A percentile compares a stretch with the other conserved stretches of the same genome.
phyloP scores from a whole-genome alignment of 2,113 vertebrate genomes.

The Gnathonemus longibarbis region DNA sequence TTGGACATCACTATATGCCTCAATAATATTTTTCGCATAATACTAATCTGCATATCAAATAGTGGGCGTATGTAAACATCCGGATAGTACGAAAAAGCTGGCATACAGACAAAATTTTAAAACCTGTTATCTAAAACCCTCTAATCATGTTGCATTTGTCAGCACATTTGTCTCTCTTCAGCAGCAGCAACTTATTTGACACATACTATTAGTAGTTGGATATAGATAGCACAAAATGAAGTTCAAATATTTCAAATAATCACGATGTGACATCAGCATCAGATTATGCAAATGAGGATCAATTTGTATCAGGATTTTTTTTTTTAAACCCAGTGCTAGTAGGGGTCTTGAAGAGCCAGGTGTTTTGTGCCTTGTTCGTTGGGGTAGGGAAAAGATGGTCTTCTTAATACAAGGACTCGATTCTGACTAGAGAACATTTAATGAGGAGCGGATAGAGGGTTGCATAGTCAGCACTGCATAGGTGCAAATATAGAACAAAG shows the following conservation, averaged over 20 bases:
- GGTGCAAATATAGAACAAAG: conserved; percentile 8
- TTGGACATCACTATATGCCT: not conserved
- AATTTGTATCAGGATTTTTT: not conserved
- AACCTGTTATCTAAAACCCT: not conserved
- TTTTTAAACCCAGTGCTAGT: not conserved
- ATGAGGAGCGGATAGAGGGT: not conserved
- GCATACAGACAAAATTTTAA: not conserved
- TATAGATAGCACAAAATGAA: not conserved
- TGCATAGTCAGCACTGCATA: not conserved
- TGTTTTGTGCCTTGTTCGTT: not conserved
- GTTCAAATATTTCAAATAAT: not conserved
- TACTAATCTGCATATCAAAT: not conserved
- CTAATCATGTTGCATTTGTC: not conserved
- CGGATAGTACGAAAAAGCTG: not conserved
- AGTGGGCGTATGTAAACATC: not conserved
- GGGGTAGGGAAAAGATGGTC: not conserved
- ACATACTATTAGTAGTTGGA: not conserved
- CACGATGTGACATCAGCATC: not conserved
- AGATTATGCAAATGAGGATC: not conserved
- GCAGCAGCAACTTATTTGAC: not conserved
- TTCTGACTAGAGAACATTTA: not conserved
- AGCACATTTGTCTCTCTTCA: not conserved
- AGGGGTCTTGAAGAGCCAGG: not conserved
- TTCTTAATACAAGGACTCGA: not conserved
- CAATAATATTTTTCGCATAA: not conserved